Evolutionary conservation across 2,888 invertebrate species (phyloP).

Genomic region (Ashinkailepas kermadecensis): DNA sequence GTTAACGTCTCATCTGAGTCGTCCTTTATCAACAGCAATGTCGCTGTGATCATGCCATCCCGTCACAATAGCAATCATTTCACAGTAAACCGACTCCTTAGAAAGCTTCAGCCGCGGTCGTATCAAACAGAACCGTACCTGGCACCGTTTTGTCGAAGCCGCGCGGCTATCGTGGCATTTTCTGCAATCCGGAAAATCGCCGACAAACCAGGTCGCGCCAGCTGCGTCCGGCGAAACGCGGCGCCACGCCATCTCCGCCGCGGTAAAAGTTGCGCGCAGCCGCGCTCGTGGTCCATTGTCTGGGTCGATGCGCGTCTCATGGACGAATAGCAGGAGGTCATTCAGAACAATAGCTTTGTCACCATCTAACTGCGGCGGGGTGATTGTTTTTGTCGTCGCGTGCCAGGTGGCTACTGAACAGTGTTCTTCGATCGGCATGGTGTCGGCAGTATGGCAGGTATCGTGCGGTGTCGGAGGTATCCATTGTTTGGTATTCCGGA

Average conservation of each 20-base stretch:
- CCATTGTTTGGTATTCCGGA: too few relatives aligned
- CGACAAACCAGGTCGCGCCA: background rate
- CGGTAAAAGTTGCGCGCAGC: background rate
- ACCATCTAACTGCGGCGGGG: background rate
- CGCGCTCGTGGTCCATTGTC: background rate
- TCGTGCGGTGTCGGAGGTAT: too few relatives aligned
- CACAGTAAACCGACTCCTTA: too few relatives aligned
- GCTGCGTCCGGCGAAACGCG: background rate
- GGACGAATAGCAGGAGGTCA: background rate
- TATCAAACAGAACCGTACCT: too few relatives aligned
- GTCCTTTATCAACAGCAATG: background rate
- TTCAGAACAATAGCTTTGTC: background rate
- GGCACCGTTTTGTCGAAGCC: background rate
- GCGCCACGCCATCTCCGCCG: background rate
- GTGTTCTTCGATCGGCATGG: too few relatives aligned
- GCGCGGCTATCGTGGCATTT: background rate
- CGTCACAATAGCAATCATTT: too few relatives aligned
- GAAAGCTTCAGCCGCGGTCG: too few relatives aligned
- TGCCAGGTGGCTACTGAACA: too few relatives aligned
- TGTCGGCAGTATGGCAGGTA: too few relatives aligned
- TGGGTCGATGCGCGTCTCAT: background rate
- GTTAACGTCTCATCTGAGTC: background rate
- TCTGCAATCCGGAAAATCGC: background rate
- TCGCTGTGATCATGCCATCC: too few relatives aligned
- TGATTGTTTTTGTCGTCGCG: background rate